Evolutionary conservation across 2,113 vertebrate species (phyloP), one percentile per base, ranked within the genome.

Genomic region (Albula glossodonta): DNA sequence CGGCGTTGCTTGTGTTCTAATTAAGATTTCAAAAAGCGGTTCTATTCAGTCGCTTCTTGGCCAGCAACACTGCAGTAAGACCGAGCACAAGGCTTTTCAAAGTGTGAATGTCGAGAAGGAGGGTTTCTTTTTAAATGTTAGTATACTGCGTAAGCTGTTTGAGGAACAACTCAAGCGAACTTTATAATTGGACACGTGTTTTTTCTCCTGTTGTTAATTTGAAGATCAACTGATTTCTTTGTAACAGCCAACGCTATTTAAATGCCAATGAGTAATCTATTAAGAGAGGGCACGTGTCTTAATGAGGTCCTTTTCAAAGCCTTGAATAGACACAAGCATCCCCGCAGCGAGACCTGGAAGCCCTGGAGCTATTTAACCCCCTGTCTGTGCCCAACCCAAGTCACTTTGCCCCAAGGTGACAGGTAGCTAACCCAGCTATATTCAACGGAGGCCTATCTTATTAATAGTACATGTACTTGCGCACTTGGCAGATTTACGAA

Each of bases 181-280:
- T 90, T 94, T 91, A 92, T 92, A 94, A 94, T 94, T 94, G 91
- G 89, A 93, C 93, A 95, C 90, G 91, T 96, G 93, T 7, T 41
- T 91, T 70, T 50, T 51, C 48, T 77, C 83, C 85, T 89, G 87
- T 91, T 84, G 90, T 89, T 92, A 79, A 84, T 90, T 89, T 87
- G 89, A 88, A 89, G 89, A 93, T 92, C 89, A 88, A 90, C 91
- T 88, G 88, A 91, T 92, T 89, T 91, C 80, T 92, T 93, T 92
- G 93, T 94, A 84, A 81, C 53, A 17, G 84, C 88, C 89, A 79
- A 78, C 80, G 83, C 86, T 90, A 87, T 93, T 92, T 90, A 91
- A 92, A 93, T 90, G 79, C 87, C 91, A 90, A 87, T 90, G 92
- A 90, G 80, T 87, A 83, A 89, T 90, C 85, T 84, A 91, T 89